phyloP scores from a whole-genome alignment of 1,140 invertebrate genomes.

The Globodera ellingtonae region DNA sequence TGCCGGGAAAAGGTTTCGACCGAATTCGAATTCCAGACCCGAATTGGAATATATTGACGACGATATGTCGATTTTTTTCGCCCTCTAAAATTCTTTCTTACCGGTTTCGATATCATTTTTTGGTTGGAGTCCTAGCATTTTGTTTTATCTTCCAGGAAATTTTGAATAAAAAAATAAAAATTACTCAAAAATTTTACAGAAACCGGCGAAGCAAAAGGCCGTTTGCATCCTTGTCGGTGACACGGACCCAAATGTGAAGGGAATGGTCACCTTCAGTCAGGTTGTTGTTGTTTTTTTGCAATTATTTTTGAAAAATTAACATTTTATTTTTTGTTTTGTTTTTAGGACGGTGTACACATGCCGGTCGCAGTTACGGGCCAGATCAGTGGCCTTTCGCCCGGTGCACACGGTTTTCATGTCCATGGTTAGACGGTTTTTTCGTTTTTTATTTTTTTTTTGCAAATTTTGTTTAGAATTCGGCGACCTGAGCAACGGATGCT shows the following conservation, averaged over 20 bases:
- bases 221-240: conserved; percentile 20
- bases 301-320: no score
- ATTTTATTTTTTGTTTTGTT: neutral
- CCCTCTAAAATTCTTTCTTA: no score
- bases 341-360: conserved; percentile 41
- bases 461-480: conserved; percentile 68
- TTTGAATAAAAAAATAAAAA: neutral
- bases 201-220: neutral
- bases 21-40: no score
- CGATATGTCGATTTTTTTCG: no score
- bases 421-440: conserved; percentile 69
- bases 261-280: conserved; percentile 2
- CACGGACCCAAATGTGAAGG: conserved; percentile 16
- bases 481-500: conserved; percentile 93
- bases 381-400: conserved; percentile 74
- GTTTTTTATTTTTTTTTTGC: neutral
- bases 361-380: conserved; percentile 71
- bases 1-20: no score
- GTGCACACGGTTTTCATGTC: conserved; percentile 90
- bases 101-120: no score
- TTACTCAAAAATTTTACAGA: neutral
- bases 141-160: no score
- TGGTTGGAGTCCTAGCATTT: no score
- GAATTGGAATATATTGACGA: no score
- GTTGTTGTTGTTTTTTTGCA: neutral